Evolutionary conservation across 2,797 vertebrate species (phyloP), one percentile per base, ranked within the genome.

Genomic region (Setipinna tenuifilis): DNA sequence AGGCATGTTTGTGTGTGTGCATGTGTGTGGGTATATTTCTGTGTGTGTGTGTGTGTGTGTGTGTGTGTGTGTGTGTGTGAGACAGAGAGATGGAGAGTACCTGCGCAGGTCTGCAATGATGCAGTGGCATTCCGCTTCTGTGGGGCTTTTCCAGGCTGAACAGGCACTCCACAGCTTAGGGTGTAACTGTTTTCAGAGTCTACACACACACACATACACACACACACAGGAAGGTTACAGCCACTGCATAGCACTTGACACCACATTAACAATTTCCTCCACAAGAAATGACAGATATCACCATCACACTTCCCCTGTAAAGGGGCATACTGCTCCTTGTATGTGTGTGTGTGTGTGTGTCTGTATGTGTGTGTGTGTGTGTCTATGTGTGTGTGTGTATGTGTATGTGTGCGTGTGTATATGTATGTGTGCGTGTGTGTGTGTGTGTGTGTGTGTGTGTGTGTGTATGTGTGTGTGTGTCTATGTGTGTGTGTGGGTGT

Each of bases 131-230:
- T 98, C 89, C 90, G 96, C 85, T 95, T 96, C 83, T 93, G 96
- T 2, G 89, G 92, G 0, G 86, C 88, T 94, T 96, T 99, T 90
- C 95, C 93, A 31, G 95, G 92, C 83, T 96, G 96, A 46, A 95
- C 87, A 0, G 97, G 96, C 6, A 97, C 82, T 0, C 98, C 98
- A 0, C 98, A 99, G 93, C 97, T 98, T 89, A 99, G 93, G 0
- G 96, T 93, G 92, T 99, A 99, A 92, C 97, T 98, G 93, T 96
- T 98, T 89, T 99, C 98, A 0, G 97, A 97, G 92, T 98, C 98
- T 99, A 94, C 5, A 78, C 81, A 85, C 83, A 88, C 28, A 90
- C 82, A 90, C 68, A 87, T 28, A 88, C 2, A 41, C 9, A 71
- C 31, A 81, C 57, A 84, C 83, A 88, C 28, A 90, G 35, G 35